phyloP scores from a whole-genome alignment of 1,140 invertebrate genomes.

The Drosophila lacteicornis region DNA sequence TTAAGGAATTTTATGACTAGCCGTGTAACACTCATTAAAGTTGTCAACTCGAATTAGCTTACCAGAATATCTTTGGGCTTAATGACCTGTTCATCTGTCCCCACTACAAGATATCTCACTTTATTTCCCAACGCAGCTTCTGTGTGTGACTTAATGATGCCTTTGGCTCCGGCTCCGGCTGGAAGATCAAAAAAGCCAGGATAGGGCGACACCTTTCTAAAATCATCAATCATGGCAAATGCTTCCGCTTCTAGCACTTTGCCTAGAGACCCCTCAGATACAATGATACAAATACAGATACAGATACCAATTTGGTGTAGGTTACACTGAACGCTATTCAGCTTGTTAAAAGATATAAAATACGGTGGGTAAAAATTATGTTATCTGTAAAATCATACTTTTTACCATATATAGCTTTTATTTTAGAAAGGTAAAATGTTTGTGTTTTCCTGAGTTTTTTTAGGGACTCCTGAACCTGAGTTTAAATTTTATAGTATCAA shows the following conservation, averaged over 20 bases:
- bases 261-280: conserved; percentile 2
- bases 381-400: no score
- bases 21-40: conserved; percentile 18
- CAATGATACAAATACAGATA: conserved; percentile 29
- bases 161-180: conserved; percentile 10
- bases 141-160: conserved; percentile 40
- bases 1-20: conserved; percentile 2
- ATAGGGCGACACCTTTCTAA: conserved; percentile 63
- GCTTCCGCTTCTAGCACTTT: conserved; percentile 58
- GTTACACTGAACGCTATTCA: background rate
- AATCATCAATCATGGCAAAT: conserved; percentile 69
- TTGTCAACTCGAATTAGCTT: conserved; percentile 34
- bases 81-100: conserved; percentile 29
- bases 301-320: background rate
- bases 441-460: no score
- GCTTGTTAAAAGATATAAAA: background rate
- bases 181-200: conserved; percentile 57
- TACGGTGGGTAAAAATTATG: no score
- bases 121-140: conserved; percentile 33
- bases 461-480: no score
- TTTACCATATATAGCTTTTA: no score
- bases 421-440: no score
- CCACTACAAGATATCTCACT: conserved; percentile 20
- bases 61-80: conserved; percentile 23
- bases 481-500: no score